These are phyloP conservation scores for Gallinago undulata DNA, from an alignment of 2,113 vertebrate genomes.

Conservation along the genomic window DNA sequence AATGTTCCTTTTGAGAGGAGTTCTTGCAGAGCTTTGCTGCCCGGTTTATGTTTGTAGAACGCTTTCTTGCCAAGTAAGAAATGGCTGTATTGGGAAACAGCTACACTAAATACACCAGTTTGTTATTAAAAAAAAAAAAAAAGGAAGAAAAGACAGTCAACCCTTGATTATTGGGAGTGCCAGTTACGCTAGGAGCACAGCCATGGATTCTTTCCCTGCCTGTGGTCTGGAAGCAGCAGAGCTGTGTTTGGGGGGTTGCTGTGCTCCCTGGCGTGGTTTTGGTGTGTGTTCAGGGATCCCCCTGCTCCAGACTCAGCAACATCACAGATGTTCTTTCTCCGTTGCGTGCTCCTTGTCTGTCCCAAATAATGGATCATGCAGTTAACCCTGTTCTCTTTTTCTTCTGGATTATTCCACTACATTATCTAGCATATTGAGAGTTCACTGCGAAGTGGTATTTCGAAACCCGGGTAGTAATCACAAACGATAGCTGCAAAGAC, in stretches of 20 bases:
- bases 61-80: not conserved
- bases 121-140: not conserved
- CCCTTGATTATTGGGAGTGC: not conserved
- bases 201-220: not conserved
- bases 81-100: not conserved
- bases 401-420: not conserved
- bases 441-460: not conserved
- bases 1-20: not conserved
- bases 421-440: not conserved
- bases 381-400: not conserved
- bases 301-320: not conserved
- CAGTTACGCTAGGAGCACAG: not conserved
- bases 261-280: not conserved
- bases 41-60: not conserved
- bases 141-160: not conserved
- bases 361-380: not conserved
- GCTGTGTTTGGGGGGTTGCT: not conserved
- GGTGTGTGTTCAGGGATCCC: not conserved
- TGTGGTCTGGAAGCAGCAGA: not conserved
- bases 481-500: not conserved
- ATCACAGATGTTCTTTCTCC: not conserved
- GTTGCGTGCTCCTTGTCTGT: accelerated
- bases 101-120: not conserved
- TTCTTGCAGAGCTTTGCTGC: not conserved
- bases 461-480: not conserved